Evolutionary conservation across 2,888 invertebrate genomes (phyloP), one percentile per base, ranked within the genome.

Genomic region (Eristalis pertinax): DNA sequence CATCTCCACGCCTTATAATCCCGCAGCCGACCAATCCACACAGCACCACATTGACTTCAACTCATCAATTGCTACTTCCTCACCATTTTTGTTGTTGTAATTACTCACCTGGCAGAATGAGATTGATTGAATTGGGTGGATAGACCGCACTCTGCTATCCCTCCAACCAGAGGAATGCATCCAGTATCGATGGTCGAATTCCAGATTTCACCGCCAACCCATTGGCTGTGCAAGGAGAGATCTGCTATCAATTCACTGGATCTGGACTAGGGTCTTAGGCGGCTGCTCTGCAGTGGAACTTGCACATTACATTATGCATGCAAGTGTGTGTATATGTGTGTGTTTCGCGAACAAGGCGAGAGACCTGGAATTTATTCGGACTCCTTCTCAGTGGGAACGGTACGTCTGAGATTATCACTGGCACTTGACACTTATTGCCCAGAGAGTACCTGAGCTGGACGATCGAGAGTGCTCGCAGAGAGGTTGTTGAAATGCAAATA

Each of bases 371-470:
- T 82, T 35, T 72, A 63, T 75, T 72, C 73, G 19, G 50, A 50
- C 50, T 19, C 50, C 50, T 60, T 29, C 63, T 64, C 74, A 64
- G 50, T 41, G 63, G 15, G 67, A 76, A 85, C 62, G 68, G 79
- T 73, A 72, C 68, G 24, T 72, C 68, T 63, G 67, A 87, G 84
- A 87, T 87, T 83, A 87, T 84, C 84, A 64, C 62, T 50, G 68
- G 79, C 79, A 87, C 83, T 87, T 87, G 87, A 87, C 60, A 60
- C 87, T 87, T 87, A 87, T 87, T 87, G 87, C 79, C 76, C 83
- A 86, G 64, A 75, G 86, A 77, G 85, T 86, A 86, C 85, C 82
- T 77, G 72, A 77, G 69, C 73, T 73, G 80, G 72, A 60, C 68
- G 82, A 78, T 67, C 72, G 81, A 13, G 10, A 11, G 26, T 60